Evolutionary conservation across 1,140 invertebrate species (phyloP), one percentile per base, ranked within the genome.

Genomic region (Globodera ellingtonae): DNA sequence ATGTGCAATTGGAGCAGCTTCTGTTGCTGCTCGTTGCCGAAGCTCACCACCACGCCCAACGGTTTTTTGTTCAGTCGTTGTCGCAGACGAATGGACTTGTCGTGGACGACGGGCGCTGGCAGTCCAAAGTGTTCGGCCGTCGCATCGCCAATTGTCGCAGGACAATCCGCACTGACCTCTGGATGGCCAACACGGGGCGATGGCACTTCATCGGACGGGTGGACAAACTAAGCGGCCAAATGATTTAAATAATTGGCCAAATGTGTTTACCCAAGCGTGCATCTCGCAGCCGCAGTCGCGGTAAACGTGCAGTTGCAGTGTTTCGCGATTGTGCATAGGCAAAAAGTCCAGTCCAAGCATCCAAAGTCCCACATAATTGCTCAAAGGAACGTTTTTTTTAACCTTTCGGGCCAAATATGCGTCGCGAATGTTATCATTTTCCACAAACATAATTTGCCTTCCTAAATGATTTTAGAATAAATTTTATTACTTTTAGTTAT

Each of bases 331-430:
- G 47, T 35, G 15, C 6, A 65, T 52, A 18, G 73, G 73, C 18
- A 75, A 59, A 47, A 75, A 18, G 65, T 75, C 73, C 46, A 75
- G 65, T 15, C 73, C 73, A 7, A 75, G 18, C 56, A 65, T 75
- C 73, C 73, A 75, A 21, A 75, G 15, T 4, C 73, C 73, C 5
- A 18, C 18, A 56, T 75, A 75, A n/a, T 48, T 75, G 18, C 44
- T 15, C 46, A 75, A 56, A n/a, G 44, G 44, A 0, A 65, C 73
- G 46, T 65, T 48, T 8, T 74, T 74, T 18, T 46, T 44, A 4
- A 74, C n/a, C 18, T 74, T 74, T 2, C 15, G 10, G 18, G 10
- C 15, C 13, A 62, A 62, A 62, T 62, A 62, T 18, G 56, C 56
- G 18, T 62, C 10, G 0, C 56, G 56, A 15, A 62, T 18, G 1